Percentiles rank a stretch among this genome's conserved stretches.
Conservation (phyloP, 2,113 vertebrate genomes). For the Caranx ignobilis region DNA sequence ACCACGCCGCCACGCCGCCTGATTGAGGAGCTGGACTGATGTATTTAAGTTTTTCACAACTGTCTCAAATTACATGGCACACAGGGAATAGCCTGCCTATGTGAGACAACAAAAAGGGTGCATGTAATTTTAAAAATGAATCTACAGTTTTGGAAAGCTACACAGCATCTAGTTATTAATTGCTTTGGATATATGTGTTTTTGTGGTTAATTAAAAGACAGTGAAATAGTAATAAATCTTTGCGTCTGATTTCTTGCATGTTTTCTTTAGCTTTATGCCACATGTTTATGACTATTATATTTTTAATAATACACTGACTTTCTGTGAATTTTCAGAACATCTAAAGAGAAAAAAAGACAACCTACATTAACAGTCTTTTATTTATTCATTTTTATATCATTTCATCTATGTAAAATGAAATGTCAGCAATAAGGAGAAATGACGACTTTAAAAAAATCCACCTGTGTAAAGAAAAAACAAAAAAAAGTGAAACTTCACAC, state of each 20-base stretch:
- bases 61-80: neutral
- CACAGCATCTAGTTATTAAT: neutral
- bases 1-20: constrained; percentile 44
- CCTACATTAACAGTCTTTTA: neutral
- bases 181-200: neutral
- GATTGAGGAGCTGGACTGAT: constrained; percentile 80
- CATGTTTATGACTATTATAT: neutral
- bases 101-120: neutral
- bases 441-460: too few relatives aligned
- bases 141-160: neutral
- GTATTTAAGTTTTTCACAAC: neutral
- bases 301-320: neutral
- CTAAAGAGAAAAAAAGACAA: neutral
- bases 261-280: neutral
- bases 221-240: constrained; percentile 5
- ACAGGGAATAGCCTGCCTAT: neutral
- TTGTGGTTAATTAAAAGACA: constrained; percentile 5
- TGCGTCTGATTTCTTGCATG: neutral
- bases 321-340: neutral
- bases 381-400: too few relatives aligned
- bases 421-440: neutral
- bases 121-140: neutral
- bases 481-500: neutral
- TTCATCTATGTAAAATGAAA: neutral
- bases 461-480: constrained; percentile 4